phyloP scores from a whole-genome alignment of 2,113 vertebrate species.

The Odocoileus virginianus region DNA sequence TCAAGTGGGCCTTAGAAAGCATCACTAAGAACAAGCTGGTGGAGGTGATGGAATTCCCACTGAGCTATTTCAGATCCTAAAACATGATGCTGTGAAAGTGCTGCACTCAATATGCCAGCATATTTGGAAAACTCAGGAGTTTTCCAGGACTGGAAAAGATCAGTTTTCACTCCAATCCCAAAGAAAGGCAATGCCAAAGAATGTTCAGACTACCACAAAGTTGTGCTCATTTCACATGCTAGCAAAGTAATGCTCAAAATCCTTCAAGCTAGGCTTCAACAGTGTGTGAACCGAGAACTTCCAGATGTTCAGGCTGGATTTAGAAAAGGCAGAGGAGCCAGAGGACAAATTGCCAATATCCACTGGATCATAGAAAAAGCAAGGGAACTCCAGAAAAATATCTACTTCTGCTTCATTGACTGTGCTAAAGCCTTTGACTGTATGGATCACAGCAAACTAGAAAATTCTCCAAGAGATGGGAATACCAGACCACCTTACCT shows the following conservation, averaged over 20 bases:
- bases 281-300: not conserved
- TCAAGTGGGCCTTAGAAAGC: not conserved
- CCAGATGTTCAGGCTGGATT: not conserved
- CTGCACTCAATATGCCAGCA: not conserved
- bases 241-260: not conserved
- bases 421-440: not conserved
- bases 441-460: not conserved
- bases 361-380: not conserved
- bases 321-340: not conserved
- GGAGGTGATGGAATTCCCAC: not conserved
- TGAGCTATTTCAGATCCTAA: not conserved
- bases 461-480: not conserved
- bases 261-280: not conserved
- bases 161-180: not conserved
- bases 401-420: not conserved
- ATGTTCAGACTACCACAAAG: not conserved
- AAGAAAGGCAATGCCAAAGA: not conserved
- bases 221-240: not conserved
- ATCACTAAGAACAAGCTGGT: not conserved
- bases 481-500: not conserved
- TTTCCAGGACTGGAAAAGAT: conserved; percentile 74
- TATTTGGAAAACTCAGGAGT: not conserved
- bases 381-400: not conserved
- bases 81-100: not conserved
- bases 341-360: not conserved